phyloP scores from a whole-genome alignment of 2,888 invertebrate species.

The Papilio elwesi region DNA sequence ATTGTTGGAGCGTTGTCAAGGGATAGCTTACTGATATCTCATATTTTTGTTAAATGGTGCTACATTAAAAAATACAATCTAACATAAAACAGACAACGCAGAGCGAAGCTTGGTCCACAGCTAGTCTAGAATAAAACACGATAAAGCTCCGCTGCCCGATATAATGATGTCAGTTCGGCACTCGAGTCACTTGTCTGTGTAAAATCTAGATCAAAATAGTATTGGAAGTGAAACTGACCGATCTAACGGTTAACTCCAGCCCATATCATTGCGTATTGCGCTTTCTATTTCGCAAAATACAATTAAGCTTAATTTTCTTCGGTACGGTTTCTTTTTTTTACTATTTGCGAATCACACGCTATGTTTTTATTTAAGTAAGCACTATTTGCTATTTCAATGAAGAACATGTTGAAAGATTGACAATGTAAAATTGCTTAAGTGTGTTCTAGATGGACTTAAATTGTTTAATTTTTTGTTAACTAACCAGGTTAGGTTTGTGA shows the following conservation, averaged over 20 bases:
- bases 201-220: slow-evolving; percentile 10
- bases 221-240: slow-evolving; percentile 30
- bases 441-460: background rate
- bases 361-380: background rate
- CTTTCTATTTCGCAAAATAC: slow-evolving; percentile 40
- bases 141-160: no score
- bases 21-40: no score
- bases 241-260: slow-evolving; percentile 16
- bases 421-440: background rate
- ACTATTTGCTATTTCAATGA: no score
- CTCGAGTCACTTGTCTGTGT: background rate
- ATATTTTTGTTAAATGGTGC: no score
- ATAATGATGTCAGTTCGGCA: no score
- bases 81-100: no score
- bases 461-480: background rate
- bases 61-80: no score
- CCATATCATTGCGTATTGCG: slow-evolving; percentile 25
- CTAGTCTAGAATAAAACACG: no score
- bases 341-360: slow-evolving; percentile 19
- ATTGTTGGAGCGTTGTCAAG: no score
- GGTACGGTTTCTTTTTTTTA: slow-evolving; percentile 25
- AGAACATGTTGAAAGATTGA: background rate
- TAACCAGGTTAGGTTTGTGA: no score
- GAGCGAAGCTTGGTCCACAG: no score
- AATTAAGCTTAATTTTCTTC: slow-evolving; percentile 35